Conservation (phyloP, 2,113 vertebrate species). For the Motacilla tschutschensis region DNA sequence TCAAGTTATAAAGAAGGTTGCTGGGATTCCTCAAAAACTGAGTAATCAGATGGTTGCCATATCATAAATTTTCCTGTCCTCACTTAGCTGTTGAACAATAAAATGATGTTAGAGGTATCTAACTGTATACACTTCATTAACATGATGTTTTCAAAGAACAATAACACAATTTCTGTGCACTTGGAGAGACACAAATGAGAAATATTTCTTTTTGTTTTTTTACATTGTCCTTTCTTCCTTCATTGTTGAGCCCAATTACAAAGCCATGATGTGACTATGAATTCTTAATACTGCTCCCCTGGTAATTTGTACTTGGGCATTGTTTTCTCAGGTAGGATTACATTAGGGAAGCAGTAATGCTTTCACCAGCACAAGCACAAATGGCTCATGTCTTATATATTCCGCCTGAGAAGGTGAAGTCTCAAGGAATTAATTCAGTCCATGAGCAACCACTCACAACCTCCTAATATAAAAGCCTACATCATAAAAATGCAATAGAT, state of each 20-base stretch:
- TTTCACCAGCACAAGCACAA: not conserved
- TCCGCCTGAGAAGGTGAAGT: not conserved
- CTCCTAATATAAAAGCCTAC: not conserved
- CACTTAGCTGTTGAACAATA: not conserved
- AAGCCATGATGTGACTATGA: conserved; percentile 20
- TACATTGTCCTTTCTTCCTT: not conserved
- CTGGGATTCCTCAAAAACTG: not conserved
- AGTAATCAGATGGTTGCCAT: not conserved
- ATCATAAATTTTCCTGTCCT: not conserved
- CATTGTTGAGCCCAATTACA: conserved; percentile 29
- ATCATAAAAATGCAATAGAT: not conserved
- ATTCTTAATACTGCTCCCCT: conserved; percentile 26
- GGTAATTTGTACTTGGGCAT: not conserved
- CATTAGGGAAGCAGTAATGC: conserved; percentile 9
- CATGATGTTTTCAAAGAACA: not conserved
- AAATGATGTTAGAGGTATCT: not conserved
- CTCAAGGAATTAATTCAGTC: conserved; percentile 10
- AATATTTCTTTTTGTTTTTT: conserved; percentile 14
- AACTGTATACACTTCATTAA: not conserved
- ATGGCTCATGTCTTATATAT: not conserved
- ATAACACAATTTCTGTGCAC: not conserved
- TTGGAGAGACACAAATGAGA: conserved; percentile 4
- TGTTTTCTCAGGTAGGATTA: conserved; percentile 4
- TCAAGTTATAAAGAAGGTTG: not conserved
- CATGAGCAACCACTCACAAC: not conserved